phyloP scores from a whole-genome alignment of 2,888 invertebrate genomes.

The Heliconius erato region DNA sequence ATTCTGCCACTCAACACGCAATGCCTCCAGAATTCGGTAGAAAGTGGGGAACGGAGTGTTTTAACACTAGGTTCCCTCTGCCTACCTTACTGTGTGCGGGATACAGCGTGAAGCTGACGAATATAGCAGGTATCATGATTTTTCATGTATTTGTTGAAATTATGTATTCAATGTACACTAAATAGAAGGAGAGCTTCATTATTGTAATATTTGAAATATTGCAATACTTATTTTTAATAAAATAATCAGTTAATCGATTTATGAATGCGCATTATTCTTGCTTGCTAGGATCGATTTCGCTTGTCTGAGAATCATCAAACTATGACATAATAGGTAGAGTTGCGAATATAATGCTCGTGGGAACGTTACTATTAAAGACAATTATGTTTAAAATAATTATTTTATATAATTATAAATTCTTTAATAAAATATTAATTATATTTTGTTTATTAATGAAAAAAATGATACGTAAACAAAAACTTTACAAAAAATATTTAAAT shows the following conservation, averaged over 20 bases:
- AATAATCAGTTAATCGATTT: not conserved
- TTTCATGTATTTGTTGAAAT: not conserved
- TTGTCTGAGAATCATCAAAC: slow-evolving; percentile 48
- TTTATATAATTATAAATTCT: not conserved
- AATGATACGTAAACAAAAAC: not conserved
- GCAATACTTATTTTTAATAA: not conserved
- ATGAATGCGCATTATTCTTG: slow-evolving; percentile 15
- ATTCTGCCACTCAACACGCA: too few relatives aligned
- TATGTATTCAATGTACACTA: not conserved
- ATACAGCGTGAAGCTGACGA: too few relatives aligned
- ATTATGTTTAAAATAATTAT: not conserved
- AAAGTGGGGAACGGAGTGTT: too few relatives aligned
- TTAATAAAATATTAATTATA: not conserved
- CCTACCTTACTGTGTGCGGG: too few relatives aligned
- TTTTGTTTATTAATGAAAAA: not conserved
- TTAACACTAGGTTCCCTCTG: too few relatives aligned
- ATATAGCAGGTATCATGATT: not conserved
- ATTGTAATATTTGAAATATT: not conserved
- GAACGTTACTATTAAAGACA: slow-evolving; percentile 41
- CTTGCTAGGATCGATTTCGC: slow-evolving; percentile 47
- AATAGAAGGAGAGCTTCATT: not conserved
- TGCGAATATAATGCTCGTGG: slow-evolving; percentile 49
- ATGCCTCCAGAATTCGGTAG: too few relatives aligned
- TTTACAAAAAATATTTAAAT: too few relatives aligned
- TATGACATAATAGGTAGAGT: slow-evolving; percentile 49